These are phyloP conservation scores for Xylocopa sonorina DNA, from an alignment of 1,140 invertebrate species.

Conservation along the genomic window DNA sequence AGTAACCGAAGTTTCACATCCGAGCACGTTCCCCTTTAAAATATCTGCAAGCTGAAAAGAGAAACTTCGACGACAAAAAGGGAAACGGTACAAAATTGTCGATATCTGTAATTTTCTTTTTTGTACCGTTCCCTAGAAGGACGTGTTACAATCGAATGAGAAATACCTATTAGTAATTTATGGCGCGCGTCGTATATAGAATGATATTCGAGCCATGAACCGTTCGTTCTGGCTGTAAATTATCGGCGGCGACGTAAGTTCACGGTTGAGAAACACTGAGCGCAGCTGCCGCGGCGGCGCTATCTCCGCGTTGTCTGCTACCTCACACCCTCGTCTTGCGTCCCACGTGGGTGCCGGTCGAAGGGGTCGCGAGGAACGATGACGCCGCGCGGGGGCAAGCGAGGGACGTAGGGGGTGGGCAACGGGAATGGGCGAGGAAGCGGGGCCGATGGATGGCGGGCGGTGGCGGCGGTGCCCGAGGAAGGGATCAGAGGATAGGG, in stretches of 20 bases:
- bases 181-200: slow-evolving; percentile 22
- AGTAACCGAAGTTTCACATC: background rate
- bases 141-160: slow-evolving; percentile 13
- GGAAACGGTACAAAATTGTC: slow-evolving; percentile 10
- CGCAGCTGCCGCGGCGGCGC: slow-evolving; percentile 75
- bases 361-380: slow-evolving; percentile 79
- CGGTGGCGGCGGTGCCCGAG: slow-evolving; percentile 29
- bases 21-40: background rate
- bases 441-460: slow-evolving; percentile 44
- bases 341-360: slow-evolving; percentile 77
- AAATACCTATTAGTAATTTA: slow-evolving; percentile 32
- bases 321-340: slow-evolving; percentile 76
- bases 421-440: slow-evolving; percentile 51
- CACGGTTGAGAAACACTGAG: slow-evolving; percentile 74
- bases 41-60: background rate
- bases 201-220: slow-evolving; percentile 18
- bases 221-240: slow-evolving; percentile 49
- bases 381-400: slow-evolving; percentile 68
- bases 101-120: slow-evolving; percentile 14
- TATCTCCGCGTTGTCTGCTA: slow-evolving; percentile 78
- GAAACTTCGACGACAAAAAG: background rate
- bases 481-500: slow-evolving; percentile 47
- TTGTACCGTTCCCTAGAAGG: background rate
- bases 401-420: slow-evolving; percentile 26
- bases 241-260: slow-evolving; percentile 50